A percentile compares a stretch with the other conserved stretches of the same genome.
Evolutionary conservation across 2,113 vertebrate species (phyloP).

Genomic region (Macheiramphus alcinus): DNA sequence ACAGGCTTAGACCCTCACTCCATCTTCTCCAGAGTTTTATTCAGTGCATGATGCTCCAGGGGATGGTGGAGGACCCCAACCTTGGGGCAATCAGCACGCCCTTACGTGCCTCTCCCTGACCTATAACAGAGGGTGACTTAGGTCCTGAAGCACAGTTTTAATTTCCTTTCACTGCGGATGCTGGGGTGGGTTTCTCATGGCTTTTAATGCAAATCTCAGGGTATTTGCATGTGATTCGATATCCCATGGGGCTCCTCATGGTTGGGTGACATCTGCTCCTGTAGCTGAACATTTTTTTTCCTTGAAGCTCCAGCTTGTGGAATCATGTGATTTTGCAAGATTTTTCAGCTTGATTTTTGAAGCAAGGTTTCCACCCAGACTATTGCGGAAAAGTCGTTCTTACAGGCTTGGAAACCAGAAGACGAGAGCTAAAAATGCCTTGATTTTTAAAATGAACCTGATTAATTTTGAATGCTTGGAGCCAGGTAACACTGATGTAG

Average conservation of each 20-base stretch:
- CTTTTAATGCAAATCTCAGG: background rate
- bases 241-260: constrained; percentile 43
- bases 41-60: background rate
- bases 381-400: constrained; percentile 38
- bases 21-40: background rate
- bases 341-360: constrained; percentile 35
- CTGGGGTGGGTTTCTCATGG: background rate
- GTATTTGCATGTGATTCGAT: background rate
- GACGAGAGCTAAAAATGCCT: constrained; percentile 31
- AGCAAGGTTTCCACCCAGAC: constrained; percentile 40
- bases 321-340: constrained; percentile 47
- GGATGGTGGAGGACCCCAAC: background rate
- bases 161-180: background rate
- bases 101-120: fast-evolving
- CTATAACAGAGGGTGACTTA: fast-evolving
- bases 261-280: constrained; percentile 48
- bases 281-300: background rate
- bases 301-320: constrained; percentile 44
- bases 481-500: constrained; percentile 1
- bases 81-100: background rate
- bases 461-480: constrained; percentile 48
- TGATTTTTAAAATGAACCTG: constrained; percentile 32
- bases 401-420: background rate
- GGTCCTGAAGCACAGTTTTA: fast-evolving
- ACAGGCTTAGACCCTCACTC: background rate